Conservation (phyloP, 2,113 vertebrate species). For the Montifringilla adamsi region DNA sequence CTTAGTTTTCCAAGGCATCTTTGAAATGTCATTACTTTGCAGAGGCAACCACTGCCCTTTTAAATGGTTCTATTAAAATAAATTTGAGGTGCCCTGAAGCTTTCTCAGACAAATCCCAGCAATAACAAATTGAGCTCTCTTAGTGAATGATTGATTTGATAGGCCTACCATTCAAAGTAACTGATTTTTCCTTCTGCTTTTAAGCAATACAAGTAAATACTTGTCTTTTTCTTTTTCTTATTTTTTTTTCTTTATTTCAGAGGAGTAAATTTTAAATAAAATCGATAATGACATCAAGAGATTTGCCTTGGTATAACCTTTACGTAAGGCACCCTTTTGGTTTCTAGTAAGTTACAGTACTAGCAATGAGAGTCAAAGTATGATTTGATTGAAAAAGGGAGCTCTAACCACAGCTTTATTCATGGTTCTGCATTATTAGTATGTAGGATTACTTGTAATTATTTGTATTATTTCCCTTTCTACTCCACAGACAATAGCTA, state of each 20-base stretch:
- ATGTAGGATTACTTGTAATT: background rate
- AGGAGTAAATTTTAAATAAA: constrained; percentile 17
- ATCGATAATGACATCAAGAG: background rate
- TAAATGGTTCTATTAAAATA: background rate
- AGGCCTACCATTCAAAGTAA: background rate
- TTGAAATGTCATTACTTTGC: constrained; percentile 36
- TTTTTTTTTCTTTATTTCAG: background rate
- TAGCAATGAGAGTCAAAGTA: background rate
- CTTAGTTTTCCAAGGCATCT: background rate
- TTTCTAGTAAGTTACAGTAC: constrained; percentile 30
- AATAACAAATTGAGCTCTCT: background rate
- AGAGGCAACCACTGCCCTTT: constrained; percentile 32
- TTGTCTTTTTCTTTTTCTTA: background rate
- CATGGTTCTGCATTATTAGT: background rate
- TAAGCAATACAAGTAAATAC: background rate
- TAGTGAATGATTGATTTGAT: background rate
- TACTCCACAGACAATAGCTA: background rate
- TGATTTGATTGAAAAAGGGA: constrained; percentile 1
- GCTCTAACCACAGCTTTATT: background rate
- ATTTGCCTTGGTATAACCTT: background rate
- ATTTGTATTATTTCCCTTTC: background rate
- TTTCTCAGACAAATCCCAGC: background rate
- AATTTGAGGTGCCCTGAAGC: background rate
- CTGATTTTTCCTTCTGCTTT: background rate
- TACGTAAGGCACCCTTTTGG: constrained; percentile 1